Evolutionary conservation across 2,113 vertebrate genomes (phyloP).

Genomic region (Mus spicilegus): DNA sequence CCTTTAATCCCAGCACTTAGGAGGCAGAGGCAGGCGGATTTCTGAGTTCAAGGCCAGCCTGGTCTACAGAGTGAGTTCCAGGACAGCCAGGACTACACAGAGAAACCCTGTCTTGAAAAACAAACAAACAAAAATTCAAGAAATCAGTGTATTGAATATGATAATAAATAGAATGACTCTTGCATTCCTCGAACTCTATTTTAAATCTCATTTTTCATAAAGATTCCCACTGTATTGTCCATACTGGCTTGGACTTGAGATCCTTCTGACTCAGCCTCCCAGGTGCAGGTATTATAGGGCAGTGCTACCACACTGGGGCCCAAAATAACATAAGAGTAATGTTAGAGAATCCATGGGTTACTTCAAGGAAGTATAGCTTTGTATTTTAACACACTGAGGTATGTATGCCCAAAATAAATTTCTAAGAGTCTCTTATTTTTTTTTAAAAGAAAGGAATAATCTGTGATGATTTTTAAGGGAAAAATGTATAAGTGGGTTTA

Average conservation of each 20-base stretch:
- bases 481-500: not conserved
- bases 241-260: not conserved
- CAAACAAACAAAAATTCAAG: not conserved
- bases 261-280: not conserved
- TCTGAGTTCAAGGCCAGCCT: too few relatives aligned
- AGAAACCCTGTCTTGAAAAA: too few relatives aligned
- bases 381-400: not conserved
- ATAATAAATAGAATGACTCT: constrained; percentile 25
- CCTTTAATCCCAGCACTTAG: too few relatives aligned
- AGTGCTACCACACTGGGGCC: too few relatives aligned
- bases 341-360: not conserved
- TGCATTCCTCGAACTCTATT: constrained; percentile 25
- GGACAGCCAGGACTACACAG: too few relatives aligned
- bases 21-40: too few relatives aligned
- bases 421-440: not conserved
- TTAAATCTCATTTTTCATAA: not conserved
- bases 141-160: not conserved
- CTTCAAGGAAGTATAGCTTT: not conserved
- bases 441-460: not conserved
- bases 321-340: not conserved
- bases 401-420: not conserved
- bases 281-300: too few relatives aligned
- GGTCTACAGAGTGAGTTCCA: too few relatives aligned
- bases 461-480: not conserved
- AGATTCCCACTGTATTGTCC: not conserved